phyloP scores from a whole-genome alignment of 2,888 invertebrate genomes.

The Diadromus collaris region DNA sequence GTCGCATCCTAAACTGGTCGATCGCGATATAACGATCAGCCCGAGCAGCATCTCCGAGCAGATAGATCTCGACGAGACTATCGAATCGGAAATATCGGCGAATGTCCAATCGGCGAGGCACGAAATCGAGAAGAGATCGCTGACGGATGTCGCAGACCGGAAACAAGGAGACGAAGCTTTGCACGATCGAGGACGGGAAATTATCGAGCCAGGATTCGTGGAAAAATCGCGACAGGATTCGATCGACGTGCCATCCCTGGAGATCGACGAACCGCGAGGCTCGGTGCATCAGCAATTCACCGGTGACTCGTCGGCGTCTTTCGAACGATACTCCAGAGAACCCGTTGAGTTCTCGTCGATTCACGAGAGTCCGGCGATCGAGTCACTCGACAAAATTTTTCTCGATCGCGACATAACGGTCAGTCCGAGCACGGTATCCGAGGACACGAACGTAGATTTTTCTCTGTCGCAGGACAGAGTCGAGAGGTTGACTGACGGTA shows the following conservation, averaged over 20 bases:
- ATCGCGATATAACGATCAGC: conserved; percentile 75
- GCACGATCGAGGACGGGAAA: conserved; percentile 73
- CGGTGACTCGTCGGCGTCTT: conserved; percentile 22
- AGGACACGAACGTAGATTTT: conserved; percentile 71
- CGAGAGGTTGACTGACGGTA: conserved; percentile 4
- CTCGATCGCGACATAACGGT: conserved; percentile 71
- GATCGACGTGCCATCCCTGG: conserved; percentile 74
- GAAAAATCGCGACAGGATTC: conserved; percentile 73
- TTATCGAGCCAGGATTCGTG: conserved; percentile 70
- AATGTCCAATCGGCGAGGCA: conserved; percentile 72
- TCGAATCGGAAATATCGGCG: conserved; percentile 63
- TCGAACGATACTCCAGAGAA: conserved; percentile 53
- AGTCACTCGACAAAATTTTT: conserved; percentile 72
- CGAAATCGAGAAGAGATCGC: conserved; percentile 69
- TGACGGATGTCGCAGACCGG: conserved; percentile 1
- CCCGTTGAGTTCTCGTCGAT: conserved; percentile 64
- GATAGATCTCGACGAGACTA: conserved; percentile 73
- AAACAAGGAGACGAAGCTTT: conserved; percentile 60
- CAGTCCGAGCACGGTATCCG: conserved; percentile 73
- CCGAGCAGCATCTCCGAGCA: conserved; percentile 77
- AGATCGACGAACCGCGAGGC: conserved; percentile 71
- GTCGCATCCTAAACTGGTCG: conserved; percentile 68
- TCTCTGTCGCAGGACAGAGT: conserved; percentile 67
- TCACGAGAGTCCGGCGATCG: conserved; percentile 72
- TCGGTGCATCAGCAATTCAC: conserved; percentile 11